phyloP scores from a whole-genome alignment of 2,888 invertebrate species.

The Oegoconia quadripuncta region DNA sequence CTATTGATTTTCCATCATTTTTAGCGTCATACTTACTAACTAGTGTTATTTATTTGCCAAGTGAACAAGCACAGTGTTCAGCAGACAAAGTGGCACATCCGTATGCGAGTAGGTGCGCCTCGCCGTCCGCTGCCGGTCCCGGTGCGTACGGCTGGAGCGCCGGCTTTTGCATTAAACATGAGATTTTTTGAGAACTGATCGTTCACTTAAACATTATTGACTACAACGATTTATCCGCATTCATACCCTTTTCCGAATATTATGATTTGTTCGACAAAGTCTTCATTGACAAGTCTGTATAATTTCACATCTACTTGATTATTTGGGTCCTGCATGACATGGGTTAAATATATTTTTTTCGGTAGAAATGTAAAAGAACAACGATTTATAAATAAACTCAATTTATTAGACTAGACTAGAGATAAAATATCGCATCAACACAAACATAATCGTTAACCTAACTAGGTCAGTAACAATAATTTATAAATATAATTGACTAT shows the following conservation, averaged over 20 bases:
- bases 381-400: constrained; percentile 1
- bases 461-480: constrained; percentile 3
- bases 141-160: background rate
- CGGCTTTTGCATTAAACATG: constrained; percentile 35
- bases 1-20: no score
- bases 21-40: no score
- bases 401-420: constrained; percentile 5
- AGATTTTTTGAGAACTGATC: constrained; percentile 33
- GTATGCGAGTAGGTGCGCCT: constrained; percentile 30
- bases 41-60: no score
- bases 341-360: no score
- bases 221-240: constrained; percentile 7
- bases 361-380: no score
- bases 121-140: constrained; percentile 1
- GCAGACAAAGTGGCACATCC: constrained; percentile 23
- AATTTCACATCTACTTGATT: no score
- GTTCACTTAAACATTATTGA: constrained; percentile 24
- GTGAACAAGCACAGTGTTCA: background rate
- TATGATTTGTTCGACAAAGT: background rate
- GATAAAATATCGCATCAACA: constrained; percentile 1
- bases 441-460: constrained; percentile 1
- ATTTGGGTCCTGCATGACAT: no score
- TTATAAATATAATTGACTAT: background rate
- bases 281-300: background rate
- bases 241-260: constrained; percentile 3